Percentiles rank a stretch among this genome's conserved stretches.
phyloP scores from a whole-genome alignment of 2,797 vertebrate genomes.

The Fringilla coelebs region DNA sequence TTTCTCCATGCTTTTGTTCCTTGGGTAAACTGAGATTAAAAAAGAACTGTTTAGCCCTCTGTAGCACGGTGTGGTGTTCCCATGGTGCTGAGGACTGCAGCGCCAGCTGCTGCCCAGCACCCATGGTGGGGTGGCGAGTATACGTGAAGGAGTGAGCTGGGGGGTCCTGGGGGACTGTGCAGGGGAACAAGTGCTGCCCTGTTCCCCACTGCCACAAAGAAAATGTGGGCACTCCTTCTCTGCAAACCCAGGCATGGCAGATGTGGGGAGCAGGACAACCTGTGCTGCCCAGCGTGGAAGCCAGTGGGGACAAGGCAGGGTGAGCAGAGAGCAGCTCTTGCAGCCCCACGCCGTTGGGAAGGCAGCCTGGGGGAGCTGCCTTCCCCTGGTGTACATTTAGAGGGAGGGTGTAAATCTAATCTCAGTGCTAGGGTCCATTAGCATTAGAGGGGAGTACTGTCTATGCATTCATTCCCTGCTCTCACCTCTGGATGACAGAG shows the following conservation, averaged over 20 bases:
- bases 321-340: not conserved
- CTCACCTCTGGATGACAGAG: constrained; percentile 66
- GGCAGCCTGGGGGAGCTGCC: constrained; percentile 49
- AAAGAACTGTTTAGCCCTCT: not conserved
- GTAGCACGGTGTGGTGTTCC: not conserved
- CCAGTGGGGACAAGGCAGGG: not conserved
- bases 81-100: not conserved
- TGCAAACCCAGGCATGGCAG: not conserved
- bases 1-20: not conserved
- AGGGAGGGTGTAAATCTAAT: constrained; percentile 73
- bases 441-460: constrained; percentile 66
- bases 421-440: constrained; percentile 70
- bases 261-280: not conserved
- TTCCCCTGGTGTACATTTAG: constrained; percentile 33
- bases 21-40: not conserved
- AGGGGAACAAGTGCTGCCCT: not conserved
- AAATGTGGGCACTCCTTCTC: not conserved
- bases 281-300: not conserved
- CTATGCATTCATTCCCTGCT: constrained; percentile 58
- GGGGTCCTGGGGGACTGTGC: fast-evolving
- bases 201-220: not conserved
- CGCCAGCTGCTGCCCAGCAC: not conserved
- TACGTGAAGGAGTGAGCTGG: fast-evolving
- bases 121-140: not conserved
- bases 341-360: not conserved